Percentiles rank a stretch among this genome's conserved stretches.
Evolutionary conservation across 2,888 invertebrate genomes (phyloP).

Genomic region (Dinocampus coccinellae): DNA sequence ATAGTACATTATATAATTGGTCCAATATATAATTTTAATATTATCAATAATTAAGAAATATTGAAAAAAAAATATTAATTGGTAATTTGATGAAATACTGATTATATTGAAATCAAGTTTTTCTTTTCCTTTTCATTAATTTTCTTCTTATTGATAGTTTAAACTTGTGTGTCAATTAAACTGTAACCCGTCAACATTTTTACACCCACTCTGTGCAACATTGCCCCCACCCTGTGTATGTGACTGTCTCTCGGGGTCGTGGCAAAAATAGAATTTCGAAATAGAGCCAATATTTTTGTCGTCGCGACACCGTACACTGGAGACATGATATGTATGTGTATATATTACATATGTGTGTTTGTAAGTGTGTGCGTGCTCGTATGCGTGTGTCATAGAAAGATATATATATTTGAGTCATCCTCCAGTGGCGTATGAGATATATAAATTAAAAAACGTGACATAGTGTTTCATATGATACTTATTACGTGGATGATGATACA

Average conservation of each 20-base stretch:
- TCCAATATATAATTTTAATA: too few species aligned
- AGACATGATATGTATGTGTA: background rate
- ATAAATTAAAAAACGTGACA: conserved; percentile 16
- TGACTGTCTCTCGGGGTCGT: conserved; percentile 34
- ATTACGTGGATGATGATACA: conserved; percentile 21
- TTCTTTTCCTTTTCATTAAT: too few species aligned
- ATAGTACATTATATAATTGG: too few species aligned
- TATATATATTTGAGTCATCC: conserved; percentile 14
- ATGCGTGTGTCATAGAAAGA: background rate
- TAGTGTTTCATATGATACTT: conserved; percentile 4
- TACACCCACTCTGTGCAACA: conserved; percentile 2
- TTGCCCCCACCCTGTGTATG: background rate
- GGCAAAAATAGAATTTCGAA: conserved; percentile 69
- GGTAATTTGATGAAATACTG: background rate
- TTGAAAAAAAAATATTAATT: background rate
- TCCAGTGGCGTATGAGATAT: background rate
- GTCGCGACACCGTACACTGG: conserved; percentile 52
- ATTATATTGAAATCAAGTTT: conserved; percentile 6
- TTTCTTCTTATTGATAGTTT: conserved; percentile 15
- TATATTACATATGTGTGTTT: background rate
- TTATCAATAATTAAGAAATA: too few species aligned
- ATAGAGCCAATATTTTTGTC: conserved; percentile 70
- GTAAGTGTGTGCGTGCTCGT: background rate
- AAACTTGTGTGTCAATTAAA: conserved; percentile 31
- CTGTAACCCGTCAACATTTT: conserved; percentile 27